Evolutionary conservation across 2,797 vertebrate species (phyloP).

Genomic region (Rhabdomys pumilio): DNA sequence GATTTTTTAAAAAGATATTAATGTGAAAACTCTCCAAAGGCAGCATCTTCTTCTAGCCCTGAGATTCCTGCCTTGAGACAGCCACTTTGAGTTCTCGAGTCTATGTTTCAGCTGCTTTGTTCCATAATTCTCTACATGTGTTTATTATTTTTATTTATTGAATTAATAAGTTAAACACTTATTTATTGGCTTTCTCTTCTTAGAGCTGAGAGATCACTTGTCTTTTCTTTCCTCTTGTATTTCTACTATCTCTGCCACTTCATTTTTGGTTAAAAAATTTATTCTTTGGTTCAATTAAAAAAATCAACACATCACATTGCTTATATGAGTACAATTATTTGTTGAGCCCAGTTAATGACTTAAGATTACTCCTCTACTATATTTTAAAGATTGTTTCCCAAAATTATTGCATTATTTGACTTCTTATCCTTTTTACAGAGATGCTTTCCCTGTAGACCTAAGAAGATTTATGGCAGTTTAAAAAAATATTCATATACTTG

Average conservation of each 20-base stretch:
- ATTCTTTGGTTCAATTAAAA: conserved; percentile 9
- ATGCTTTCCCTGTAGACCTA: background rate
- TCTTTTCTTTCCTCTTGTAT: background rate
- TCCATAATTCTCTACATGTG: background rate
- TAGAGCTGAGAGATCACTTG: background rate
- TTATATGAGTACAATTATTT: conserved; percentile 3
- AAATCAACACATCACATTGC: background rate
- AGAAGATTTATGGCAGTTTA: background rate
- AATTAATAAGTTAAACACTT: conserved; percentile 23
- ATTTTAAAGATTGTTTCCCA: background rate
- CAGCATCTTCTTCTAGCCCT: background rate
- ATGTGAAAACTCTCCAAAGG: background rate
- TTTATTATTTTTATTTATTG: conserved; percentile 36
- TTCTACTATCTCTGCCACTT: background rate
- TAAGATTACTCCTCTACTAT: conserved; percentile 7
- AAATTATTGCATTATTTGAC: conserved; percentile 37
- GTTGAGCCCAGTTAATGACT: background rate
- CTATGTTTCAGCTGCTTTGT: background rate
- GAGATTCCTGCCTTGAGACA: background rate
- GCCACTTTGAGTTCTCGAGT: background rate
- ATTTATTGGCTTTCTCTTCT: conserved; percentile 37
- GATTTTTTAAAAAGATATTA: conserved; percentile 35
- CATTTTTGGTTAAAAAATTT: background rate
- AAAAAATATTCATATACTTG: background rate
- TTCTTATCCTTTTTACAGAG: background rate